phyloP scores from a whole-genome alignment of 1,140 invertebrate species.

The Pygmarrhopalites habei region DNA sequence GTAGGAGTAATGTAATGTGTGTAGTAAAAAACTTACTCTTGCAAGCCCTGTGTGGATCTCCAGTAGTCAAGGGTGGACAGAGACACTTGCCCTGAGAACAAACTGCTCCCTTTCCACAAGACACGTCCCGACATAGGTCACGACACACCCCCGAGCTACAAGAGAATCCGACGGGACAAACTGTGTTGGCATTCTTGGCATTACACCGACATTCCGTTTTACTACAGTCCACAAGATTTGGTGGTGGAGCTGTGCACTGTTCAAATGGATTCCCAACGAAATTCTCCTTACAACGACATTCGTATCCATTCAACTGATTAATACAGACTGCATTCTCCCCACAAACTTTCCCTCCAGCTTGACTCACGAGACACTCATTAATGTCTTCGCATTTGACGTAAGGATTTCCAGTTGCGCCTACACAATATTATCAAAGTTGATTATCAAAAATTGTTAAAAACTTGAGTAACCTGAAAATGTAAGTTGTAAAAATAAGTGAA shows the following conservation, averaged over 20 bases:
- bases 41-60: constrained; percentile 60
- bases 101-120: constrained; percentile 71
- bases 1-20: too few relatives aligned
- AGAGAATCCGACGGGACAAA: constrained; percentile 65
- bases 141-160: constrained; percentile 63
- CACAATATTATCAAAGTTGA: too few relatives aligned
- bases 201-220: constrained; percentile 55
- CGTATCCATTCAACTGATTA: constrained; percentile 72
- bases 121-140: constrained; percentile 61
- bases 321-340: constrained; percentile 76
- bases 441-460: too few relatives aligned
- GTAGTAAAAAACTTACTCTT: too few relatives aligned
- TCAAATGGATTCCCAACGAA: constrained; percentile 78
- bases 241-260: constrained; percentile 50
- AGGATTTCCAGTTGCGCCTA: constrained; percentile 64
- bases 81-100: constrained; percentile 70
- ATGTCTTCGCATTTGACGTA: constrained; percentile 69
- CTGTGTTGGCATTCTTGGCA: constrained; percentile 54
- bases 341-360: constrained; percentile 73
- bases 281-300: constrained; percentile 73
- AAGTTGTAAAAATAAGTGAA: too few relatives aligned
- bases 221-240: constrained; percentile 52
- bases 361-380: constrained; percentile 64
- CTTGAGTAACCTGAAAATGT: too few relatives aligned
- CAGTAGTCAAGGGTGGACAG: constrained; percentile 69